Evolutionary conservation across 1,140 invertebrate genomes (phyloP), one percentile per base, ranked within the genome.

Genomic region (Maniola jurtina): DNA sequence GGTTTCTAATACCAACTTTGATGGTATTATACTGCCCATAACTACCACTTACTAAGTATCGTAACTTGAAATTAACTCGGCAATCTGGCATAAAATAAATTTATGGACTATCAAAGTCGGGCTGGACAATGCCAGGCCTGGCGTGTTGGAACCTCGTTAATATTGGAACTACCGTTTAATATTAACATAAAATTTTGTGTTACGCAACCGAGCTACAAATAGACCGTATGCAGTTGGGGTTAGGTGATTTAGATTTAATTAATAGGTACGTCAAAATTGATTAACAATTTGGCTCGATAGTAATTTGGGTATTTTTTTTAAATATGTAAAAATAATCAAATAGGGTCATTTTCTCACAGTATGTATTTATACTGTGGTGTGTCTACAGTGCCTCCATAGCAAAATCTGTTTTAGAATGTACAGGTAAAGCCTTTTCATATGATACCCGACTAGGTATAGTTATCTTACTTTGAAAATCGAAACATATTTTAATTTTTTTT

Each of bases 41-140:
- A 68, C 65, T 58, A 61, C 65, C 68, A 64, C 65, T 70, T 73
- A 66, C 62, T 55, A 45, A 62, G 65, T 64, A 66, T 66, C 68
- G 61, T 68, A 73, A 73, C 72, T 73, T 66, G 68, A 73, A 70
- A 73, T 73, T 70, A 73, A 73, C 71, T 73, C 66, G 42, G 62
- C 67, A 73, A 73, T 73, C 67, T 65, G 54, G 58, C 71, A 70
- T 68, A 67, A 70, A 73, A 68, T 63, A 68, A 65, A 72, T 72
- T 72, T 72, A 72, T 68, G 62, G 65, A 45, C 62, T 62, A 72
- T 65, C 70, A 68, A 68, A 68, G 58, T 61, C 57, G 70, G 47
- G 55, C 59, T 64, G 65, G 70, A 64, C 65, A 61, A 62, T 47
- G 56, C 60, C 64, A 14, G 45, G 48, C 14, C 14, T 72, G 50